Conservation (phyloP, 1,140 invertebrate genomes). For the Trachymyrmex septentrionalis region DNA sequence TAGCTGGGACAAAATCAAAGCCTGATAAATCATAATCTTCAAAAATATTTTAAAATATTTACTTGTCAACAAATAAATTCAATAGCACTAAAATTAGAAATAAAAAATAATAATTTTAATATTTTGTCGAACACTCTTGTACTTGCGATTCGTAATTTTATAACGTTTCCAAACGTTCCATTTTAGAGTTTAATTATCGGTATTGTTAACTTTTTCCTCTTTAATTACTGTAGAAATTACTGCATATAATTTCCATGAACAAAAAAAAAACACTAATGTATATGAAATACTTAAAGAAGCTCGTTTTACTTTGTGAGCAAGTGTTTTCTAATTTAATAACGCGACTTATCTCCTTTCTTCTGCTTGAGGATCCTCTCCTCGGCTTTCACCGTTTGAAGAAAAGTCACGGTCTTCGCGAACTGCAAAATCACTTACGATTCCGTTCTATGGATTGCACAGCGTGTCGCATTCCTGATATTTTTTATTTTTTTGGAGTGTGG, state of each 20-base stretch:
- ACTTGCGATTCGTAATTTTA: background rate
- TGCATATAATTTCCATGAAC: constrained; percentile 9
- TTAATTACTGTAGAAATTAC: constrained; percentile 6
- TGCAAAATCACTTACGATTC: constrained; percentile 50
- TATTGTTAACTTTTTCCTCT: constrained; percentile 25
- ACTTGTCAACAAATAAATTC: background rate
- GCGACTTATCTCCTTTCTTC: constrained; percentile 4
- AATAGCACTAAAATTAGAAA: background rate
- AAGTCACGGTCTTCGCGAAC: background rate
- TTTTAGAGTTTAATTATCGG: constrained; percentile 35
- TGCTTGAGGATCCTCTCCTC: background rate
- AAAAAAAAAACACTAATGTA: constrained; percentile 4
- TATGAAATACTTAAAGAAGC: constrained; percentile 5
- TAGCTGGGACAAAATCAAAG: background rate
- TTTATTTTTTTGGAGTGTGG: background rate
- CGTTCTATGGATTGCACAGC: constrained; percentile 3
- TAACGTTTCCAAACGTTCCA: constrained; percentile 15
- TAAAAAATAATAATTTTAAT: background rate
- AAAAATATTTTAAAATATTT: background rate
- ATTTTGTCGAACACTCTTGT: background rate
- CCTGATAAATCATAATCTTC: background rate
- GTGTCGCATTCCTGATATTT: background rate
- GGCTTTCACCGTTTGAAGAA: constrained; percentile 58
- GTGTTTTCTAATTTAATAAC: constrained; percentile 57
- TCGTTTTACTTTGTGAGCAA: constrained; percentile 3